These are phyloP conservation scores for Lagorchestes hirsutus DNA, from an alignment of 2,797 vertebrate species.

Conservation along the genomic window DNA sequence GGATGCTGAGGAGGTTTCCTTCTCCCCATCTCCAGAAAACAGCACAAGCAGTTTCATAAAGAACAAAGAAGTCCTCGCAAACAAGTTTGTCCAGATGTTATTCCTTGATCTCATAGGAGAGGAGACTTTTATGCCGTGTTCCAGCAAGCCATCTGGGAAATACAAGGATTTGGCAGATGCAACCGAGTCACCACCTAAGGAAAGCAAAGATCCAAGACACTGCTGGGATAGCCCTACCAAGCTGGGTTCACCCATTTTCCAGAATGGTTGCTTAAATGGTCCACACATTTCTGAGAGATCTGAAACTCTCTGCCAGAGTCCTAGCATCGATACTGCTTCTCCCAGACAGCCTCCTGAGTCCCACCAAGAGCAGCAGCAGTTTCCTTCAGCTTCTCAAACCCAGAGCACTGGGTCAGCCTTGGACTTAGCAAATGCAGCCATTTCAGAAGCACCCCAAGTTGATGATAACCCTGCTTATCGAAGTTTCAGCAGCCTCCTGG, in stretches of 20 bases:
- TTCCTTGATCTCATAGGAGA: slow-evolving; percentile 80
- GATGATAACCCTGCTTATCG: slow-evolving; percentile 74
- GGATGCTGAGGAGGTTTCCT: not conserved
- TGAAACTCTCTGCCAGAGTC: slow-evolving; percentile 74
- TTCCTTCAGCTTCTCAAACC: not conserved
- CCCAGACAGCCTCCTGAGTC: slow-evolving; percentile 50
- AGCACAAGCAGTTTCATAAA: slow-evolving; percentile 39
- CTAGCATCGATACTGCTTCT: slow-evolving; percentile 62
- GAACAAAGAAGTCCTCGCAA: slow-evolving; percentile 74
- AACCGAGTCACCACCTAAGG: not conserved
- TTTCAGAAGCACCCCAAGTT: not conserved
- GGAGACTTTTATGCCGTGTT: not conserved
- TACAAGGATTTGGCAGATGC: not conserved
- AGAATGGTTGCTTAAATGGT: slow-evolving; percentile 55
- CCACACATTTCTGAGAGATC: slow-evolving; percentile 61
- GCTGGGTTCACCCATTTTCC: slow-evolving; percentile 14
- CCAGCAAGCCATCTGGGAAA: not conserved
- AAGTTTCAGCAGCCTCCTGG: slow-evolving; percentile 67
- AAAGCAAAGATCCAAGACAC: not conserved
- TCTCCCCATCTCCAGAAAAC: slow-evolving; percentile 16
- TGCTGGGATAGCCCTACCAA: not conserved
- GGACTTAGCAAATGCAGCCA: not conserved
- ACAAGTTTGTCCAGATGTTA: slow-evolving; percentile 74
- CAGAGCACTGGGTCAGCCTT: not conserved
- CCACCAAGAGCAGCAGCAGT: not conserved